Conservation (phyloP, 2,888 invertebrate species). For the Heliconius ethilla region DNA sequence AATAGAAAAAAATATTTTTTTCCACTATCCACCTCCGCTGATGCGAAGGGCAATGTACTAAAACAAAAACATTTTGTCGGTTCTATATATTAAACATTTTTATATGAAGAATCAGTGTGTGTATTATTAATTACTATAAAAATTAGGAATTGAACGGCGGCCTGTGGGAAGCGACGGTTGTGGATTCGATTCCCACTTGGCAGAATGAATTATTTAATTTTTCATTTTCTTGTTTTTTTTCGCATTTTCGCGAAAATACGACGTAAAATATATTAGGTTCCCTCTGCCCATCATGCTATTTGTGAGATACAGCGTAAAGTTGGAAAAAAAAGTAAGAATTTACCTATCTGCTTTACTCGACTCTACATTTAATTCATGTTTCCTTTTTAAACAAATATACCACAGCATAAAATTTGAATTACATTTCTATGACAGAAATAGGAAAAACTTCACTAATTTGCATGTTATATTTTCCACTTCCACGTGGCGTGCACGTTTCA, state of each 20-base stretch:
- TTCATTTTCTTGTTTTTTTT: no score
- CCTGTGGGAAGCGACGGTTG: no score
- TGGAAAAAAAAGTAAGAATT: not conserved
- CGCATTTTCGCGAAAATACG: no score
- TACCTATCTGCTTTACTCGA: not conserved
- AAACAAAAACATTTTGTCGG: no score
- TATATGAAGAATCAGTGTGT: no score
- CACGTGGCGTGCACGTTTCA: conserved; percentile 40
- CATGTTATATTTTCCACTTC: conserved; percentile 38
- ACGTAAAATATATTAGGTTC: no score
- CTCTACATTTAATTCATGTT: not conserved
- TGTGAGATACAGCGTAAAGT: not conserved
- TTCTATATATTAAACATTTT: no score
- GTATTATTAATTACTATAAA: no score
- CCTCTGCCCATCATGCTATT: no score
- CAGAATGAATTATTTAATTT: no score
- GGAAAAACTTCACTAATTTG: conserved; percentile 28
- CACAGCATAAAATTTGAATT: not conserved
- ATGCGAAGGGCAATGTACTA: not conserved
- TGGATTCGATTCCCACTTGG: no score
- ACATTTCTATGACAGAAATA: conserved; percentile 9
- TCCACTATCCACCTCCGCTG: not conserved
- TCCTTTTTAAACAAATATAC: not conserved
- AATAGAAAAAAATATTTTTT: not conserved
- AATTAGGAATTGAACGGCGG: no score